phyloP scores from a whole-genome alignment of 2,888 invertebrate genomes.

The Myopa tessellatipennis region DNA sequence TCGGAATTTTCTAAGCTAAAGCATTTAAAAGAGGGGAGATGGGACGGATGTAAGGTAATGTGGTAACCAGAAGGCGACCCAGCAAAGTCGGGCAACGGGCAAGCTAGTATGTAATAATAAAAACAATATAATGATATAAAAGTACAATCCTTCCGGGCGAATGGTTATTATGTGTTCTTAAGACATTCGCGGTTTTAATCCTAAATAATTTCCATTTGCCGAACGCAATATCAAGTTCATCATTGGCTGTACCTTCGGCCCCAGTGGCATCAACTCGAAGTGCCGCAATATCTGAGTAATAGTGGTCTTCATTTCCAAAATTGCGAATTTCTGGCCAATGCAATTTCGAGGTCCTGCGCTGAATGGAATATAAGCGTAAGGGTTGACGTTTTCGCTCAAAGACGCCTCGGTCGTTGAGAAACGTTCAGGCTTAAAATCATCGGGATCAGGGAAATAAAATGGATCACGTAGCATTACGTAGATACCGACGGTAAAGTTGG shows the following conservation, averaged over 20 bases:
- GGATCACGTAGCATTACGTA: constrained; percentile 57
- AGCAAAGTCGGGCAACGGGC: too few relatives aligned
- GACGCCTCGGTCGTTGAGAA: constrained; percentile 27
- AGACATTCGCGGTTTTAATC: constrained; percentile 44
- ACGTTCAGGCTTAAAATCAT: constrained; percentile 60
- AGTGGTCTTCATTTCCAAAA: constrained; percentile 56
- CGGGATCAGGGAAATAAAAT: constrained; percentile 56
- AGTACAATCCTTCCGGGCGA: too few relatives aligned
- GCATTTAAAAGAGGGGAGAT: too few relatives aligned
- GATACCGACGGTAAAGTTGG: constrained; percentile 56
- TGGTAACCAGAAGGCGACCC: too few relatives aligned
- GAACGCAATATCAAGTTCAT: constrained; percentile 50
- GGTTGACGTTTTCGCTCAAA: constrained; percentile 44
- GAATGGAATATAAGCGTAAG: constrained; percentile 55
- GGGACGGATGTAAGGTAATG: too few relatives aligned
- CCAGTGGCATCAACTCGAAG: constrained; percentile 49
- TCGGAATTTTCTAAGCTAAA: too few relatives aligned
- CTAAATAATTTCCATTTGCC: constrained; percentile 49
- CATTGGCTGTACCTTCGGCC: constrained; percentile 44
- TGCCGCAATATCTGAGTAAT: constrained; percentile 53
- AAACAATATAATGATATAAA: too few relatives aligned
- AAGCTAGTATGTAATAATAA: too few relatives aligned
- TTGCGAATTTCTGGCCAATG: constrained; percentile 58
- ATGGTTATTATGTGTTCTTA: neutral
- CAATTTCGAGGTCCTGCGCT: constrained; percentile 57